Base-by-base conservation (phyloP, 2,113 vertebrate genomes). In the Mustela lutreola region DNA sequence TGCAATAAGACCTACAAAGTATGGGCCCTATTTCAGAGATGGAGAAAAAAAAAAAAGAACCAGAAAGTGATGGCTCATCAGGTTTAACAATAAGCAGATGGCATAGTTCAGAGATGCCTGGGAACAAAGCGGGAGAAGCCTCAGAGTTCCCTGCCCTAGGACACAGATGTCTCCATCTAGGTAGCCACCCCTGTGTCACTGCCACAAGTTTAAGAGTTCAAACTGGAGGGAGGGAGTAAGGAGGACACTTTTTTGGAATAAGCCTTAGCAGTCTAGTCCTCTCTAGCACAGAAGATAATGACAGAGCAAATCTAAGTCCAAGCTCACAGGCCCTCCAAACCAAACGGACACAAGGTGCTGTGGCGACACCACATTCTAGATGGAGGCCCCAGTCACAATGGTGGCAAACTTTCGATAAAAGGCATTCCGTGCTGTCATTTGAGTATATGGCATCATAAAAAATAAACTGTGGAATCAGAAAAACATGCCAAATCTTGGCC, bases 341-440 rank as follows among this genome's bases (percentile, higher is more conserved):
- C 48, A 86, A 87, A 2, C 7, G 4, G 6, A 39, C 19, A 31
- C 6, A 48, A 26, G 4, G 1, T 28, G 11, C 33, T 48, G 0
- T 76, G 39, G 16, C 45, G 21, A 21, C 7, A 1, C 8, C 39
- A 14, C 1, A 8, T 2, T 78, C 24, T 36, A 92, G 36, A 70
- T 2, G 53, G 2, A 58, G 26, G 53, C 53, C 12, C 42, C 39
- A 33, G 0, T 11, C 0, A 4, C 3, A n/a, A 56, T 10, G 33
- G 26, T 2, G 2, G 7, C 18, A 5, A 28, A 36, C 71, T 88
- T 93, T 76, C 53, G n/a, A 75, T 24, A 58, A 82, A 85, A 94
- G 8, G 15, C 11, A 89, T 60, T 73, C 60, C 56, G 1, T 10
- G n/a, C 62, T 80, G 26, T 71, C 84, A 60, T 39, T n/a, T 70